These are phyloP conservation scores for Coreius guichenoti DNA, from an alignment of 2,797 vertebrate species.

Conservation along the genomic window DNA sequence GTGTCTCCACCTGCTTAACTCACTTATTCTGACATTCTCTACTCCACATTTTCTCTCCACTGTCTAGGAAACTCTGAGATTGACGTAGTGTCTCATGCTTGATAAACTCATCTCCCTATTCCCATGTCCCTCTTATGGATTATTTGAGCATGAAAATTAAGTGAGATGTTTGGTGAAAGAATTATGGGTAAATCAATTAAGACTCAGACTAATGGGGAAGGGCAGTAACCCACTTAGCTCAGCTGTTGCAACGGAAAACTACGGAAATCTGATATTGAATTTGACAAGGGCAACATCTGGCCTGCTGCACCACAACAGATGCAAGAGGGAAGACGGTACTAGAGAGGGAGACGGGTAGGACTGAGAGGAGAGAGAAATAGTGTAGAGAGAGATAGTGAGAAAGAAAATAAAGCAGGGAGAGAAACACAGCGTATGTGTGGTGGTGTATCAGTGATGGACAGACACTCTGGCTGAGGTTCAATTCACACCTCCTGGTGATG, in stretches of 20 bases:
- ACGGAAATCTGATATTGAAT: slow-evolving; percentile 7
- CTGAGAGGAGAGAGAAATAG: neutral
- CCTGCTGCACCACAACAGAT: slow-evolving; percentile 1
- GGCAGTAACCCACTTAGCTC: slow-evolving; percentile 35
- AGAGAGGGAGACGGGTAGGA: neutral
- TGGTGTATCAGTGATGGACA: slow-evolving; percentile 38
- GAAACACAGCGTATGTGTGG: slow-evolving; percentile 26
- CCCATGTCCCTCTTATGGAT: slow-evolving; percentile 14
- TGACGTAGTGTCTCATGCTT: slow-evolving; percentile 4
- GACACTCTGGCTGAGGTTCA: slow-evolving; percentile 41
- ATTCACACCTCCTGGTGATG: slow-evolving; percentile 57
- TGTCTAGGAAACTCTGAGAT: slow-evolving; percentile 1
- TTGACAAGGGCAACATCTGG: slow-evolving; percentile 45
- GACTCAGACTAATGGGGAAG: slow-evolving; percentile 40
- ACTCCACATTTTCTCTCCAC: neutral
- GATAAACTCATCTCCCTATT: slow-evolving; percentile 20
- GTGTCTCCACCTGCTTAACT: neutral
- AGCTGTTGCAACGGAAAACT: slow-evolving; percentile 25
- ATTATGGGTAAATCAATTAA: slow-evolving; percentile 42
- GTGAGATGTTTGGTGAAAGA: slow-evolving; percentile 31
- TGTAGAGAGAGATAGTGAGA: slow-evolving; percentile 15
- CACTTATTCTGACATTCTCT: neutral
- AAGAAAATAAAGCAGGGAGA: slow-evolving; percentile 4
- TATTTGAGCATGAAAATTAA: slow-evolving; percentile 28
- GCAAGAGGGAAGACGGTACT: slow-evolving; percentile 5